Conservation (phyloP, 1,140 invertebrate species). For the Ips nitidus region DNA sequence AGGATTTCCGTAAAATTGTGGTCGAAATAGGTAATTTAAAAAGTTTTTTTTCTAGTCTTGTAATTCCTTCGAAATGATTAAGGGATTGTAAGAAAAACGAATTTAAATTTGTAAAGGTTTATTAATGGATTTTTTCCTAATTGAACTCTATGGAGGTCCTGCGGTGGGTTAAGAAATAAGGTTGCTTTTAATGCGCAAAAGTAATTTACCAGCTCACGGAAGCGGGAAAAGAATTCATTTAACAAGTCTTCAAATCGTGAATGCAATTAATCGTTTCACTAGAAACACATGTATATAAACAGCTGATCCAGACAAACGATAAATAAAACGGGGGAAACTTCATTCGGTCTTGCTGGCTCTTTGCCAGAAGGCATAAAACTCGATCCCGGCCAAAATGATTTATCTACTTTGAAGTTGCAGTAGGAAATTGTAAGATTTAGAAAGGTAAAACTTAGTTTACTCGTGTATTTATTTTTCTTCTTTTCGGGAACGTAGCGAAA, state of each 20-base stretch:
- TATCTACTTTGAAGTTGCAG: conserved; percentile 28
- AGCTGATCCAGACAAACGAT: conserved; percentile 26
- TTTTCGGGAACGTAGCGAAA: conserved; percentile 11
- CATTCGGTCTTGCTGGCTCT: conserved; percentile 17
- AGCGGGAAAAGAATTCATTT: too few species aligned
- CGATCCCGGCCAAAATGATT: conserved; percentile 20
- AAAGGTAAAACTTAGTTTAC: conserved; percentile 27
- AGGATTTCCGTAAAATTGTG: conserved; percentile 36
- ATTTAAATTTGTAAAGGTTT: neutral
- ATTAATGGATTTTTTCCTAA: conserved; percentile 1
- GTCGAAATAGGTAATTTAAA: conserved; percentile 27
- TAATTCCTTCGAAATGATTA: conserved; percentile 24
- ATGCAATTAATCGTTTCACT: conserved; percentile 12
- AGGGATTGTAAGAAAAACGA: conserved; percentile 1
- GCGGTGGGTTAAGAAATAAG: too few species aligned
- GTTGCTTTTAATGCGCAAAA: too few species aligned
- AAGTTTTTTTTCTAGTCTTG: conserved; percentile 13
- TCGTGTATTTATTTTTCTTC: conserved; percentile 20
- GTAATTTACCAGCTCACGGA: too few species aligned
- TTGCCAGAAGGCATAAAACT: conserved; percentile 24
- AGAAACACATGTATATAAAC: conserved; percentile 16
- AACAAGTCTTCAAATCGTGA: conserved; percentile 1
- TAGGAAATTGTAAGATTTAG: conserved; percentile 27
- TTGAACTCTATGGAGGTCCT: too few species aligned
- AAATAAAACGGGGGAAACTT: conserved; percentile 24